phyloP scores from a whole-genome alignment of 2,113 vertebrate genomes.

The Callorhinus ursinus region DNA sequence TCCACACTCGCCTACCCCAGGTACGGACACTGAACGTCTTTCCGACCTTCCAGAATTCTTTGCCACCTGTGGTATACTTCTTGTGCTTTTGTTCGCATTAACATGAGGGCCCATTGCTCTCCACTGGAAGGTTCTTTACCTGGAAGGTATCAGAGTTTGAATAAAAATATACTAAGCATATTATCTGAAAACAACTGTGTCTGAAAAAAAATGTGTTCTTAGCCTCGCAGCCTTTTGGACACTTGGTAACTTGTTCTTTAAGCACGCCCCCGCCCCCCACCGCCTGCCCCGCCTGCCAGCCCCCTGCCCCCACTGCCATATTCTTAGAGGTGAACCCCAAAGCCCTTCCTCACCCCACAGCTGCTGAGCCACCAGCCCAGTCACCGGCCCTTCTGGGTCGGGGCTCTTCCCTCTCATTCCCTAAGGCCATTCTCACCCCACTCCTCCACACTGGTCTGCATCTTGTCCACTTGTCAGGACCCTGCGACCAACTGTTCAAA shows the following conservation, averaged over 20 bases:
- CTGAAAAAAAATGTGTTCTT: neutral
- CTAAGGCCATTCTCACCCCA: neutral
- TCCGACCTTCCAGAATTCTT: neutral
- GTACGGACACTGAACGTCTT: neutral
- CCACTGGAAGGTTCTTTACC: neutral
- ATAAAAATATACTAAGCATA: neutral
- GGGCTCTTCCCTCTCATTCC: neutral
- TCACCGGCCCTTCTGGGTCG: rapidly evolving
- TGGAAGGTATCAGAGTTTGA: neutral
- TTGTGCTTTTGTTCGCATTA: neutral
- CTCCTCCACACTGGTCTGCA: neutral
- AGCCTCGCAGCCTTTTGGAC: neutral
- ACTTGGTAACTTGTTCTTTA: neutral
- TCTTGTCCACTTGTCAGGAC: neutral
- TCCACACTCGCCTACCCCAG: rapidly evolving
- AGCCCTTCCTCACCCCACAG: neutral
- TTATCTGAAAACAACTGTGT: neutral
- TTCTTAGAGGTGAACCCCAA: neutral
- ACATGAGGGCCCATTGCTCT: neutral
- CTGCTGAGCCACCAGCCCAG: neutral
- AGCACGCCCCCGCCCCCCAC: rapidly evolving
- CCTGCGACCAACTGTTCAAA: neutral
- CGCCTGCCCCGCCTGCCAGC: too few species aligned
- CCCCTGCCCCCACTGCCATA: rapidly evolving
- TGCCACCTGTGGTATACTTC: neutral